Percentiles rank a stretch among this genome's conserved stretches.
phyloP scores from a whole-genome alignment of 1,140 invertebrate species.

The Magallana ariakensis region DNA sequence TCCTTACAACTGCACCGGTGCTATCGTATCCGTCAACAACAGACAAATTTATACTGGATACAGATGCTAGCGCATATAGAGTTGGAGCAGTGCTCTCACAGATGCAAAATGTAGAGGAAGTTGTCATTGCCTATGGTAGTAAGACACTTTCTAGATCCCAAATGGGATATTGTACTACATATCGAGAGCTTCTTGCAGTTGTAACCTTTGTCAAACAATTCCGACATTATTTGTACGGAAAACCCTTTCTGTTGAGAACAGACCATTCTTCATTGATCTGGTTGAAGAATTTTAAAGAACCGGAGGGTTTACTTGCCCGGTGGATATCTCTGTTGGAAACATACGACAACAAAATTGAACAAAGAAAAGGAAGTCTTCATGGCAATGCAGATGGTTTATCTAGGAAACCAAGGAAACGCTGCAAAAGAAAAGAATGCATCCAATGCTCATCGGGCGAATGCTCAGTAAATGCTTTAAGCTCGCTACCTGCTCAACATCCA shows the following conservation, averaged over 20 bases:
- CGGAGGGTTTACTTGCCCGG: constrained; percentile 62
- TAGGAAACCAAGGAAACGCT: constrained; percentile 32
- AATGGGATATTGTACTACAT: constrained; percentile 78
- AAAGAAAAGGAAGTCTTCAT: neutral
- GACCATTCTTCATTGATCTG: constrained; percentile 66
- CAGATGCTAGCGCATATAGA: too few relatives aligned
- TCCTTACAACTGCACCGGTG: neutral
- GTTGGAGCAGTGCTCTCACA: constrained; percentile 73
- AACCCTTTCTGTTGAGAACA: constrained; percentile 59
- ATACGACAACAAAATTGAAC: constrained; percentile 4
- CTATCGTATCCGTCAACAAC: neutral
- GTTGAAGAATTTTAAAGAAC: constrained; percentile 53
- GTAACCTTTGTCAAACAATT: constrained; percentile 53
- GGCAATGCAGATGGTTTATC: constrained; percentile 31
- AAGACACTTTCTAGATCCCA: constrained; percentile 60
- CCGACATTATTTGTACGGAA: constrained; percentile 62
- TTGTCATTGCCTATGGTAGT: constrained; percentile 60
- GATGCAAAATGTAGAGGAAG: constrained; percentile 58
- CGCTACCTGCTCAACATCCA: neutral
- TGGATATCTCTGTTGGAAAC: constrained; percentile 64
- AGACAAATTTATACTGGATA: constrained; percentile 51
- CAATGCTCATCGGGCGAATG: constrained; percentile 25
- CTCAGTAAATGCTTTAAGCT: neutral
- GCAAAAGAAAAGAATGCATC: neutral
- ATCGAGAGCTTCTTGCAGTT: constrained; percentile 61